Base-by-base conservation (phyloP, 2,888 invertebrate species). In the Acanthosepion lycidas region DNA sequence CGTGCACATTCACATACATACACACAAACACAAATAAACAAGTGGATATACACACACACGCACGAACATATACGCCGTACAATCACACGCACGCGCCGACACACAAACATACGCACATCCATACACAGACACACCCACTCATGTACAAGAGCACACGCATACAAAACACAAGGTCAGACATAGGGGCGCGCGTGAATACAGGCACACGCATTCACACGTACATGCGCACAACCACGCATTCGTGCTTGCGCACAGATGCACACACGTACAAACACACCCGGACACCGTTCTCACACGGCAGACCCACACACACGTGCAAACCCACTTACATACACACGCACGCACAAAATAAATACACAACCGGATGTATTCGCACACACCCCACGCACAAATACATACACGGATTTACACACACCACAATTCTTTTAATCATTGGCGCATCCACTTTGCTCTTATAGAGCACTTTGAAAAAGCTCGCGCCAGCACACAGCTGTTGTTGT, bases 171-270 rank as follows among this genome's bases (percentile, higher is more conserved):
- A 3, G 1, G 42, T 3, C 33, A 33, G 33, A 1, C 33, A 33
- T 33, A 33, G 33, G 33, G 33, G 42, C 42, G 42, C 42, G 42
- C 42, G 42, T 42, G 42, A 2, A 42, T 42, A 42, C 42, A 42
- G 42, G 1, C 28, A 64, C n/a, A 78, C n/a, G n/a, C n/a, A 78
- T 1, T 6, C n/a, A 78, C n/a, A 78, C 28, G n/a, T 15, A 78
- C 26, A 59, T 20, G 20, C 26, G 26, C 5, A 59, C 26, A 59
- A 0, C 6, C 6, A 59, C 6, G 26, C 26, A 59, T 15, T 6
- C 20, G 26, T 3, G 0, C 0, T 0, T 1, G 20, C 6, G 20
- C 5, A 20, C 6, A 18, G 5, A 59, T 28, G 6, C 6, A 64
- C 64, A 28, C 64, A 28, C n/a, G n/a, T 15, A n/a, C n/a, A 78